Percentiles rank a stretch among this genome's conserved stretches.
Conservation (phyloP, 1,140 invertebrate species). For the Drosophila nebulosa region DNA sequence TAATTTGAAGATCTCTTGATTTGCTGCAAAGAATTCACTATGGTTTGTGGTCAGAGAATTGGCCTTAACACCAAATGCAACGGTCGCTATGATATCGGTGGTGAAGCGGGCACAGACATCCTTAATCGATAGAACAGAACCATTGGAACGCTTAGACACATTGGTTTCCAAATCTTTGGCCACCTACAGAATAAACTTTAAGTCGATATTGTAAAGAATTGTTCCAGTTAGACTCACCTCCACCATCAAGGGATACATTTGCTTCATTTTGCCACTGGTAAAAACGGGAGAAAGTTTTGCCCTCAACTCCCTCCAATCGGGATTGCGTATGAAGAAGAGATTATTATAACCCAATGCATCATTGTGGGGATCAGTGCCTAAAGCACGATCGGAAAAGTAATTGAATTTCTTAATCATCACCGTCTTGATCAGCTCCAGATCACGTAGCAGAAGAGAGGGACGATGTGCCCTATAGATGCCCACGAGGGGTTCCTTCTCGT, state of each 20-base stretch:
- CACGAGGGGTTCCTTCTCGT: conserved; percentile 56
- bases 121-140: conserved; percentile 52
- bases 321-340: conserved; percentile 60
- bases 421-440: conserved; percentile 82
- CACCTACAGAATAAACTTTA: conserved; percentile 34
- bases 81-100: conserved; percentile 84
- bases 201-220: background rate
- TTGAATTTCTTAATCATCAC: conserved; percentile 82
- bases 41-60: conserved; percentile 81
- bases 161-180: conserved; percentile 54
- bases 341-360: conserved; percentile 61
- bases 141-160: background rate
- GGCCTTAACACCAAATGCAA: conserved; percentile 83
- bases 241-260: conserved; percentile 82
- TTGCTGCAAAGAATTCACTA: conserved; percentile 80
- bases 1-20: conserved; percentile 82
- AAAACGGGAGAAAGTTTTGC: conserved; percentile 83
- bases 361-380: conserved; percentile 50
- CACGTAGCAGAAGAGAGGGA: conserved; percentile 81
- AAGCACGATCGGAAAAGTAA: conserved; percentile 59
- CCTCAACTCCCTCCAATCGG: conserved; percentile 82
- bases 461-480: conserved; percentile 79
- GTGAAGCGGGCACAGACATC: conserved; percentile 82
- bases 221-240: conserved; percentile 47
- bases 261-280: conserved; percentile 82